A percentile compares a stretch with the other conserved stretches of the same genome.
These are phyloP conservation scores for Ceratotherium simum DNA, from an alignment of 2,113 vertebrate genomes.

Conservation along the genomic window DNA sequence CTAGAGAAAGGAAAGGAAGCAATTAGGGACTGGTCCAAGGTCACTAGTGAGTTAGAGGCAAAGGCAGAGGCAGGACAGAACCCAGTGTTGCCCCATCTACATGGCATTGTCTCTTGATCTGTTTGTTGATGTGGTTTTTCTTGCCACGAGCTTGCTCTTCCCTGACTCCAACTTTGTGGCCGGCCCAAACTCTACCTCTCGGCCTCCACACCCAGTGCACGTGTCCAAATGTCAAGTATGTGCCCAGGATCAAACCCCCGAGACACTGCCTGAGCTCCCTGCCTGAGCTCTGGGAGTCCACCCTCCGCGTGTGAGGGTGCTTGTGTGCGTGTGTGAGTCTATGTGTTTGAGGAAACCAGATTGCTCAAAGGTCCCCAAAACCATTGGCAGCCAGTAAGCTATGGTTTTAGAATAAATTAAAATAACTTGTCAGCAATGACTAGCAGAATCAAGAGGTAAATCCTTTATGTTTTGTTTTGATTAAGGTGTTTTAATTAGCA, in stretches of 20 bases:
- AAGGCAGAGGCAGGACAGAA: background rate
- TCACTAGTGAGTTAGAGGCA: background rate
- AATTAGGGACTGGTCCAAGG: background rate
- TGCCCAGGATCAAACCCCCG: background rate
- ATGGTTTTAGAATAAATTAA: background rate
- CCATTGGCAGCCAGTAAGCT: background rate
- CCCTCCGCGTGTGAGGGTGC: too few species aligned
- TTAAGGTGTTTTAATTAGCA: background rate
- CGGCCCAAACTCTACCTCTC: background rate
- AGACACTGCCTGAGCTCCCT: too few species aligned
- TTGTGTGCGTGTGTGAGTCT: accelerated
- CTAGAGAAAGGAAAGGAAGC: background rate
- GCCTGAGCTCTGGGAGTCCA: background rate
- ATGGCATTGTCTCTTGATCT: background rate
- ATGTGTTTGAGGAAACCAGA: background rate
- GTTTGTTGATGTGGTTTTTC: background rate
- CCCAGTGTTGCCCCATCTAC: background rate
- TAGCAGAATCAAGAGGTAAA: background rate
- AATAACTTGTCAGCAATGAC: background rate
- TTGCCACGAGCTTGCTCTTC: background rate
- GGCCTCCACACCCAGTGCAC: too few species aligned
- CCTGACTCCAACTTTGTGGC: background rate
- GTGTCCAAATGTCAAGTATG: background rate
- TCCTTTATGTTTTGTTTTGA: background rate
- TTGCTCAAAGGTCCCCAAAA: background rate